A percentile compares a stretch with the other conserved stretches of the same genome.
phyloP scores from a whole-genome alignment of 2,888 invertebrate genomes.

The Pristionchus maxplancki region DNA sequence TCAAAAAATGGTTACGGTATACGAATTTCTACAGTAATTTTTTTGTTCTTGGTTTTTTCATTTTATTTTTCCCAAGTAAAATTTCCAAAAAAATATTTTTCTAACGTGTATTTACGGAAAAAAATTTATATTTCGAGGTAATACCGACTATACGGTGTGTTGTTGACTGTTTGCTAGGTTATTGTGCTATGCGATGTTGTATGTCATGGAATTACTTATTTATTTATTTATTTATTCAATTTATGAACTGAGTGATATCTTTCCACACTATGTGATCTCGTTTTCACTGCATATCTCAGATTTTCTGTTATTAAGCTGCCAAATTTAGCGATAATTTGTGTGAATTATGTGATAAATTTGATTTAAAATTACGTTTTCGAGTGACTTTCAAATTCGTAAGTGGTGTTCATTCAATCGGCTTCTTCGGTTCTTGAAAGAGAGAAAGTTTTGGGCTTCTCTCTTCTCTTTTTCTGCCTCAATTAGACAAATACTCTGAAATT shows the following conservation, averaged over 20 bases:
- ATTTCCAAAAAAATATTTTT: too few species aligned
- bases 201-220: neutral
- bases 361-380: neutral
- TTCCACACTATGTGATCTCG: neutral
- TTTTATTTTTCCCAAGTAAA: too few species aligned
- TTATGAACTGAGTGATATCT: conserved; percentile 37
- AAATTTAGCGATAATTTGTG: neutral
- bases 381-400: neutral
- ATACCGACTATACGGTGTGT: neutral
- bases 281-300: conserved; percentile 10
- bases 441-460: neutral
- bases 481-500: conserved; percentile 37
- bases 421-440: neutral
- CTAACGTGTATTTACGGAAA: too few species aligned
- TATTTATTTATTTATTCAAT: neutral
- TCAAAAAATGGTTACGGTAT: too few species aligned
- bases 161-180: neutral
- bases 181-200: neutral
- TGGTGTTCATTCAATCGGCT: neutral
- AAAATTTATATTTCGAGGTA: too few species aligned
- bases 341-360: conserved; percentile 8
- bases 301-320: conserved; percentile 17
- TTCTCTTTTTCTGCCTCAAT: conserved; percentile 2
- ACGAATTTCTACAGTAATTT: too few species aligned
- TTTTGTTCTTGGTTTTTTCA: too few species aligned